Base-by-base conservation (phyloP, 2,797 vertebrate species). In the Protosalanx chinensis region DNA sequence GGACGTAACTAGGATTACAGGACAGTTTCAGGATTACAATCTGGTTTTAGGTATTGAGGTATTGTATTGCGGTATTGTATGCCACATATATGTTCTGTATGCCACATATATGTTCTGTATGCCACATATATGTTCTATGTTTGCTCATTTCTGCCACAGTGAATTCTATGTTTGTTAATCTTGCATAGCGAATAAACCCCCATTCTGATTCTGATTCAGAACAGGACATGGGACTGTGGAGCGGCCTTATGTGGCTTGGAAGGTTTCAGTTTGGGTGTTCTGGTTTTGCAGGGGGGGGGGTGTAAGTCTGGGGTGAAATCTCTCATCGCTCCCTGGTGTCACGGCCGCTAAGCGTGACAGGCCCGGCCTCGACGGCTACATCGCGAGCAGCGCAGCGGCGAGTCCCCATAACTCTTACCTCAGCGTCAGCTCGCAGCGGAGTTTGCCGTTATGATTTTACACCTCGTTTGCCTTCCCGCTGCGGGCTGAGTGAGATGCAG, bases 391-490 rank as follows among this genome's bases (percentile, higher is more conserved):
- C 37, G 41, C 16, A 49, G 3, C 27, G 30, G 37, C 64, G 29
- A 1, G n/a, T 3, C 27, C 75, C 68, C 64, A 64, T 0, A 32
- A 76, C 59, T 78, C 57, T 10, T 73, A 67, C 73, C 27, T 29
- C 64, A 53, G 16, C 46, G 18, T 66, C 64, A 30, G 23, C 16
- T 53, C 41, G 7, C 18, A 23, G 41, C 13, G 37, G 27, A 37
- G 64, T 67, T 67, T 29, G 8, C 84, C 83, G 76, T 82, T 83
- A 49, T 80, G 76, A 85, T 89, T 86, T 89, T 88, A 87, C 84
- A 81, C 57, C 77, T 84, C 82, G 86, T 88, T 89, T 84, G 76
- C 67, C 33, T 37, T 59, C 66, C 69, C 75, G 64, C 67, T 82
- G 67, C 79, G 73, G 49, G 67, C 61, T 20, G 72, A 73, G 63